Base-by-base conservation (phyloP, 2,113 vertebrate species). In the Loxodonta africana region DNA sequence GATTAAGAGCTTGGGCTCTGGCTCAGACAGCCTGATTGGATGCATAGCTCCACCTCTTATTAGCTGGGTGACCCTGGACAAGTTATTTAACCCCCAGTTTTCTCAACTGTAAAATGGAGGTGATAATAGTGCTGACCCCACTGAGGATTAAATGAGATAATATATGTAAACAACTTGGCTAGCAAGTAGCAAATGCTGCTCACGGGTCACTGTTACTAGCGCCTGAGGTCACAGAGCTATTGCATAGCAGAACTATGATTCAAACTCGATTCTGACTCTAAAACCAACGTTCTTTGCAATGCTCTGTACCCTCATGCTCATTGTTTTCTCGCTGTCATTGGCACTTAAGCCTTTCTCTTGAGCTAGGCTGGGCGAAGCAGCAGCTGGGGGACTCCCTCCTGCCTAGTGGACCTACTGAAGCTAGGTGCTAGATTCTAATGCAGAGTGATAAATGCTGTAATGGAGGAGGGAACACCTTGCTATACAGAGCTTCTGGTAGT, bases 71-170 rank as follows among this genome's bases (percentile, higher is more conserved):
- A 44, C 11, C 77, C 77, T 62, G 78, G 77, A 67, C 26, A 69
- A 90, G 12, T 71, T 65, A 6, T 46, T 73, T 67, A 76, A 53
- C 86, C 57, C 63, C 89, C 60, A 90, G 23, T 88, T 94, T 94
- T 88, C 78, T 95, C 67, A 67, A 57, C 53, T 57, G 53, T 57
- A 57, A 9, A 57, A 12, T 57, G 53, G 11, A 17, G 11, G 15
- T 57, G 15, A 57, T 9, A 57, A 57, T 17, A 57, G 53, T 57
- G 11, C 53, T 57, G 21, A 78, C 53, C 44, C 37, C 21, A 26
- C 71, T 30, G 62, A 81, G 88, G 77, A 73, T 71, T 81, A 30
- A 94, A 81, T 92, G 81, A 83, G 71, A 51, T 83, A 86, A 92
- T 89, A 87, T 65, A 93, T 37, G 69, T 63, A 76, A 88, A 63